These are phyloP conservation scores for Daboia siamensis DNA, from an alignment of 2,113 vertebrate species.

Conservation along the genomic window DNA sequence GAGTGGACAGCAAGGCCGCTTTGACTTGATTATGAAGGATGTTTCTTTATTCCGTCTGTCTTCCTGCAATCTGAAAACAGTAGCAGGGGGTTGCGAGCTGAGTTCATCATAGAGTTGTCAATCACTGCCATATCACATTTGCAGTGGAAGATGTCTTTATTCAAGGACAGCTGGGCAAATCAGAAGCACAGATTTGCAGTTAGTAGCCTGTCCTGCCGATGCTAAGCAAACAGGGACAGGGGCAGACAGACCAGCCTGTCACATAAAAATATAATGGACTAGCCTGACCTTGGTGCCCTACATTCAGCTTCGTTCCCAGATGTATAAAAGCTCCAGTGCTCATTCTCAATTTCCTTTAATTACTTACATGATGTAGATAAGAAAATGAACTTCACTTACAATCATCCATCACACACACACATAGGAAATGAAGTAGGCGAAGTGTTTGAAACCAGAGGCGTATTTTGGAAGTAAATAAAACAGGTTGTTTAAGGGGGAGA, in stretches of 20 bases:
- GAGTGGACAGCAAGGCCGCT: conserved; percentile 76
- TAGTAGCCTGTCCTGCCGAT: conserved; percentile 79
- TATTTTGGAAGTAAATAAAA: conserved; percentile 73
- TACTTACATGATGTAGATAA: conserved; percentile 84
- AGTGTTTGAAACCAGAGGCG: conserved; percentile 75
- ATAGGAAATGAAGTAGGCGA: conserved; percentile 81
- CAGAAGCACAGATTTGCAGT: conserved; percentile 83
- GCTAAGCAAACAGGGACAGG: conserved; percentile 82
- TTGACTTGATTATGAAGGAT: conserved; percentile 79
- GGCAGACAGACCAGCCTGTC: conserved; percentile 73
- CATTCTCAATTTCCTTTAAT: conserved; percentile 91
- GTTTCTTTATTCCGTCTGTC: conserved; percentile 79
- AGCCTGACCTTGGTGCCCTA: conserved; percentile 75
- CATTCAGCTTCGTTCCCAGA: conserved; percentile 81
- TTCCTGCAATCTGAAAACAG: conserved; percentile 80
- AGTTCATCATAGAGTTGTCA: conserved; percentile 80
- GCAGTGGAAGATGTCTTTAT: conserved; percentile 79
- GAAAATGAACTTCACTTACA: conserved; percentile 83
- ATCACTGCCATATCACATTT: conserved; percentile 84
- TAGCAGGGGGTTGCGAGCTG: conserved; percentile 78
- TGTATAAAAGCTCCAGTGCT: conserved; percentile 84
- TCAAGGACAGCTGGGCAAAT: conserved; percentile 82
- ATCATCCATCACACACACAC: conserved; percentile 75
- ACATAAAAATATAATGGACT: conserved; percentile 83
- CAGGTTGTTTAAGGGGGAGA: conserved; percentile 47